phyloP scores from a whole-genome alignment of 2,797 vertebrate species.

The Rhinophrynus dorsalis region DNA sequence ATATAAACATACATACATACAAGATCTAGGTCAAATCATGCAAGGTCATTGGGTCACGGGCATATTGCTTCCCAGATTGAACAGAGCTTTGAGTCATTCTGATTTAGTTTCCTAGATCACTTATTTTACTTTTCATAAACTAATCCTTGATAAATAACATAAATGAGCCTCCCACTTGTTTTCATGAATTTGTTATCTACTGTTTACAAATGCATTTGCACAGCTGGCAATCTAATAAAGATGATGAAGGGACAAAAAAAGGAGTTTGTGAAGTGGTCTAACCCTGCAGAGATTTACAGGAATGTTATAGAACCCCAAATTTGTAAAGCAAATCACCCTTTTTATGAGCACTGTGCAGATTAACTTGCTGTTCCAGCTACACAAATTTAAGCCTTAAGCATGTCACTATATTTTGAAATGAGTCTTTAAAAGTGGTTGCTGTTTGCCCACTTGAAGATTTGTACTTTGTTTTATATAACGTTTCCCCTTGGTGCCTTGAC shows the following conservation, averaged over 20 bases:
- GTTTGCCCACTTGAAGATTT: not conserved
- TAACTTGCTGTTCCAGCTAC: not conserved
- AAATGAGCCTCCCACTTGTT: not conserved
- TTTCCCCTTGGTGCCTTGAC: constrained; percentile 3
- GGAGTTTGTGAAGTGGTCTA: constrained; percentile 10
- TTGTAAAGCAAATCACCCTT: not conserved
- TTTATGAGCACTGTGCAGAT: constrained; percentile 5
- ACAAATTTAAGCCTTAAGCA: not conserved
- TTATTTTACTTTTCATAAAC: not conserved
- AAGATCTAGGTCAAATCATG: not conserved
- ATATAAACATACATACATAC: too few species aligned
- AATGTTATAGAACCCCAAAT: not conserved
- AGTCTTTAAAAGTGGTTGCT: not conserved
- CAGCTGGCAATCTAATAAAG: not conserved
- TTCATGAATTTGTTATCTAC: not conserved
- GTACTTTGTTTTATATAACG: not conserved
- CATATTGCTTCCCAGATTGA: not conserved
- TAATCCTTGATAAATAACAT: not conserved
- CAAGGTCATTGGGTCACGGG: not conserved
- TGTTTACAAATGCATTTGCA: not conserved
- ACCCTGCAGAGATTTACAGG: constrained; percentile 15
- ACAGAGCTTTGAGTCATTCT: not conserved
- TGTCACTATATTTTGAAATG: constrained; percentile 5
- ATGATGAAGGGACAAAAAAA: not conserved
- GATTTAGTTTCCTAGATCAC: not conserved